These are phyloP conservation scores for Pollenia griseotomentosa DNA, from an alignment of 2,888 invertebrate genomes.

Conservation along the genomic window DNA sequence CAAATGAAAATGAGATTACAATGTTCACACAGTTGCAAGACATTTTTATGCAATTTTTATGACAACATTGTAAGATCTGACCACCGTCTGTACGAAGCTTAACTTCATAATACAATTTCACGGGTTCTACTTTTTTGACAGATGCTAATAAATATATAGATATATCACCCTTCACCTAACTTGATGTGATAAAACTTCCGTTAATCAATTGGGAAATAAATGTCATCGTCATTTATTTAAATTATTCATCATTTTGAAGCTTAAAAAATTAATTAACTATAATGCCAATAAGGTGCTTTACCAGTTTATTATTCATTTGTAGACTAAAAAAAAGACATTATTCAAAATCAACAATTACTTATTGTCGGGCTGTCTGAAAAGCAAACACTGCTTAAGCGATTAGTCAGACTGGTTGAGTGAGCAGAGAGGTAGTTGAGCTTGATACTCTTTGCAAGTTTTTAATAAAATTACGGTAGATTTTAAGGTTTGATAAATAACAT, in stretches of 20 bases:
- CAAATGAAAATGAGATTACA: too few species aligned
- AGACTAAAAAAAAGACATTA: neutral
- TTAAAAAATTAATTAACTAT: neutral
- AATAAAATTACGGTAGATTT: too few species aligned
- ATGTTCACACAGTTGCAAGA: too few species aligned
- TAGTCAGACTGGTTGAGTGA: neutral
- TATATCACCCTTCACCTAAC: neutral
- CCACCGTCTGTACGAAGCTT: too few species aligned
- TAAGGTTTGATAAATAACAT: too few species aligned
- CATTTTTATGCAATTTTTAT: too few species aligned
- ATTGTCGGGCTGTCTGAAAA: neutral
- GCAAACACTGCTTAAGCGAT: neutral
- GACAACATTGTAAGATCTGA: too few species aligned
- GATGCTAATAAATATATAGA: too few species aligned
- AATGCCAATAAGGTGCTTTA: conserved; percentile 11
- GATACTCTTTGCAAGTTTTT: too few species aligned
- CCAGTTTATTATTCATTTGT: conserved; percentile 36
- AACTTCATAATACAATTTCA: too few species aligned
- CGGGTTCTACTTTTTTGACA: too few species aligned
- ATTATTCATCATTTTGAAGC: conserved; percentile 37
- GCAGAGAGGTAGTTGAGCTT: too few species aligned
- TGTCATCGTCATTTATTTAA: conserved; percentile 20
- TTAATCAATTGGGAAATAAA: conserved; percentile 20
- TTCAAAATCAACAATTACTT: conserved; percentile 6
- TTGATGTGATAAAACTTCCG: neutral